A percentile compares a stretch with the other conserved stretches of the same genome.
Evolutionary conservation across 2,113 vertebrate genomes (phyloP).

Genomic region (Progne subis): DNA sequence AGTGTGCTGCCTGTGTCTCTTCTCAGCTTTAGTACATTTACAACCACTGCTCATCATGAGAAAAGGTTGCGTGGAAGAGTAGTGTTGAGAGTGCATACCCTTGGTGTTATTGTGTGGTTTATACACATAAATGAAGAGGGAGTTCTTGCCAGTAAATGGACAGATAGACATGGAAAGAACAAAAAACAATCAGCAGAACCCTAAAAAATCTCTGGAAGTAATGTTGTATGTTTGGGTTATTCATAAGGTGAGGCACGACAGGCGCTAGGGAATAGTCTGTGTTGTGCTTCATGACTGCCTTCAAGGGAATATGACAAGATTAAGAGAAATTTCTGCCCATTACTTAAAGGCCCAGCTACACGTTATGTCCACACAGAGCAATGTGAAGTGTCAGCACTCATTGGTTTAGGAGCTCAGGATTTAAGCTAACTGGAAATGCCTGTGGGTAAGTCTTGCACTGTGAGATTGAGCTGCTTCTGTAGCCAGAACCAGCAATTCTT

Average conservation of each 20-base stretch:
- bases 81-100: not conserved
- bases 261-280: not conserved
- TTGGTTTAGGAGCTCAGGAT: not conserved
- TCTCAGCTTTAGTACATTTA: not conserved
- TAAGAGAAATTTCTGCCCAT: not conserved
- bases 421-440: not conserved
- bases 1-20: not conserved
- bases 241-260: not conserved
- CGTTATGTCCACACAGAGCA: accelerated
- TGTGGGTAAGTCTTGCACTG: not conserved
- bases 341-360: not conserved
- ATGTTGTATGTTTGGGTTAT: not conserved
- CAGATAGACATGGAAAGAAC: not conserved
- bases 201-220: not conserved
- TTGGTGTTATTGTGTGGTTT: not conserved
- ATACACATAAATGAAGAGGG: not conserved
- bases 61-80: not conserved
- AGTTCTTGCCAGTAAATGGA: not conserved
- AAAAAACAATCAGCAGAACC: not conserved
- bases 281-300: not conserved
- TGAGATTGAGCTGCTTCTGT: not conserved
- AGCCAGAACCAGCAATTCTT: not conserved
- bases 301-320: not conserved
- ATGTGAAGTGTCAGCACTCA: not conserved
- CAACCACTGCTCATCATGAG: not conserved